Evolutionary conservation across 2,113 vertebrate genomes (phyloP), one percentile per base, ranked within the genome.

Genomic region (Anseranas semipalmata): DNA sequence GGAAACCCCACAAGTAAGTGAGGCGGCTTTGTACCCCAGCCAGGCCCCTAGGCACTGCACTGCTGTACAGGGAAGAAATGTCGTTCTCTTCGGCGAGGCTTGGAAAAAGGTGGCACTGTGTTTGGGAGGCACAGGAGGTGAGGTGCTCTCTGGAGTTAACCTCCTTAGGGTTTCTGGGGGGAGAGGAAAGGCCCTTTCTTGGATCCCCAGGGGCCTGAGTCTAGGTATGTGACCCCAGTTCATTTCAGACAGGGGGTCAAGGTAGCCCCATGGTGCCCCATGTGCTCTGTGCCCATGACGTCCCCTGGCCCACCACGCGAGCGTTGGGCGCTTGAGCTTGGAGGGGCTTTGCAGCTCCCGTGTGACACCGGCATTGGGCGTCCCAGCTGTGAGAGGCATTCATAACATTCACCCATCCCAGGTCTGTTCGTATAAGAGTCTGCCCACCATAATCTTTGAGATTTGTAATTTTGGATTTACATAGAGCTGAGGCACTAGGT

Each of bases 281-380:
- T 4, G 6, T 60, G 28, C 48, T 91, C 15, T 8, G 13, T 20
- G 28, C 13, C 65, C 4, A 0, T 30, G 52, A 46, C 1, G 1
- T 27, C 37, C 58, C 21, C 43, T 45, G 16, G 7, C 50, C 17
- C 73, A 41, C 30, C 41, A 27, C 0, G 1, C 16, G 55, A 12
- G 27, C 7, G 18, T 0, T 62, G 78, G n/a, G 25, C 71, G 41
- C 15, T 13, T 33, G 60, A 85, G 60, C 32, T 52, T 65, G 46
- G 10, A 66, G 39, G 14, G 60, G 19, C 28, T 85, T 75, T 81
- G 52, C 41, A 74, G 68, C 12, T 87, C 18, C 41, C 39, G 4
- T 22, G 41, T 67, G 56, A 30, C 56, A 48, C 35, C 0, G 2
- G 3, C 56, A 83, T 22, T 0, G 0, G 45, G 22, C 13, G 16